A percentile compares a stretch with the other conserved stretches of the same genome.
Conservation (phyloP, 2,113 vertebrate species). For the Chascanopsetta lugubris region DNA sequence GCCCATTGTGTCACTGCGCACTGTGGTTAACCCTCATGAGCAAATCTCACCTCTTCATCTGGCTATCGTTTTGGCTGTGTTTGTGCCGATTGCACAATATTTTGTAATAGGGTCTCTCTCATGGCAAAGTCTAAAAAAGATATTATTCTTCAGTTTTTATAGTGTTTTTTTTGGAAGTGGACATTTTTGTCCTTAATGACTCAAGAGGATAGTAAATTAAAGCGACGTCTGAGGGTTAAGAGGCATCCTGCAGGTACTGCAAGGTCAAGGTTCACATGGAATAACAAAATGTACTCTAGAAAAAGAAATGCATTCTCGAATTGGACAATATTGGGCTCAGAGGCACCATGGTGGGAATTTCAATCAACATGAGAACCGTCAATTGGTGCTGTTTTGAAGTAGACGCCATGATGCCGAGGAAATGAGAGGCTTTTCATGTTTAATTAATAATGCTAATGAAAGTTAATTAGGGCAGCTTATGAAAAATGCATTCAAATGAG, state of each 20-base stretch:
- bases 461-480: slow-evolving; percentile 84
- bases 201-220: too few relatives aligned
- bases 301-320: slow-evolving; percentile 1
- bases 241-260: slow-evolving; percentile 4
- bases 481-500: slow-evolving; percentile 87
- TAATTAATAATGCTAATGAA: slow-evolving; percentile 87
- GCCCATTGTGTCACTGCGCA: slow-evolving; percentile 35
- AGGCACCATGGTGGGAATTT: slow-evolving; percentile 27
- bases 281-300: not conserved
- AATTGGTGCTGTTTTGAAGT: slow-evolving; percentile 66
- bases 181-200: too few relatives aligned
- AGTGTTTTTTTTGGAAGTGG: too few relatives aligned
- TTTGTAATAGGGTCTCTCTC: too few relatives aligned
- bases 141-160: too few relatives aligned
- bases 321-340: slow-evolving; percentile 7
- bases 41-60: too few relatives aligned
- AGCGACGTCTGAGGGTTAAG: too few relatives aligned
- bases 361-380: slow-evolving; percentile 61
- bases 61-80: too few relatives aligned
- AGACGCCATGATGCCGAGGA: slow-evolving; percentile 74
- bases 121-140: too few relatives aligned
- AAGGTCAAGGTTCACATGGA: slow-evolving; percentile 18
- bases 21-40: too few relatives aligned
- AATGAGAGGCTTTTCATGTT: slow-evolving; percentile 82
- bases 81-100: too few relatives aligned